These are phyloP conservation scores for Drosophila falleni DNA, from an alignment of 2,888 invertebrate species.

Conservation along the genomic window DNA sequence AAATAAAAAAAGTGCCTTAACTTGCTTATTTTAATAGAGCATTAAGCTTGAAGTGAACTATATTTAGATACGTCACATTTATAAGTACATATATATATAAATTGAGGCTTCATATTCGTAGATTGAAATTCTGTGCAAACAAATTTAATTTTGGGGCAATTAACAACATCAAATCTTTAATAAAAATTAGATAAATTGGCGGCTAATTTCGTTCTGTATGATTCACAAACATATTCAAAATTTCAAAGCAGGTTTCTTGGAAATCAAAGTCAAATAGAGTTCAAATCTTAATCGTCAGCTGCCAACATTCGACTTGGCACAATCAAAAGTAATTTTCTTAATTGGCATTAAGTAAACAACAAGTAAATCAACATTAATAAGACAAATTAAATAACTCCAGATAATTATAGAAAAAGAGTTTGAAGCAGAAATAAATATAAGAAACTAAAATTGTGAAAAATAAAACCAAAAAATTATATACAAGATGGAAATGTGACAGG, in stretches of 20 bases:
- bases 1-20: neutral
- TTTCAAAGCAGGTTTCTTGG: constrained; percentile 3
- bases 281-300: constrained; percentile 7
- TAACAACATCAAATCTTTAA: neutral
- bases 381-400: constrained; percentile 32
- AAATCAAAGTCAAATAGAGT: constrained; percentile 11
- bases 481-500: constrained; percentile 68
- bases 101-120: neutral
- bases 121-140: neutral
- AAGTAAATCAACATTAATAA: constrained; percentile 45
- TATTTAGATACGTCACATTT: no score
- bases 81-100: no score
- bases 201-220: neutral
- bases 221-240: neutral
- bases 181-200: neutral
- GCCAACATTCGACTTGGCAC: neutral
- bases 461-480: constrained; percentile 12
- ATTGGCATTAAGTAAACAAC: constrained; percentile 31
- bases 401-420: constrained; percentile 52
- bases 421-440: constrained; percentile 1
- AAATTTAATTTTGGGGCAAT: neutral
- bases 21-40: no score
- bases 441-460: no score
- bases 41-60: neutral
- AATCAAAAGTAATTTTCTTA: constrained; percentile 29